Evolutionary conservation across 2,113 vertebrate genomes (phyloP).

Genomic region (Callipepla californica): DNA sequence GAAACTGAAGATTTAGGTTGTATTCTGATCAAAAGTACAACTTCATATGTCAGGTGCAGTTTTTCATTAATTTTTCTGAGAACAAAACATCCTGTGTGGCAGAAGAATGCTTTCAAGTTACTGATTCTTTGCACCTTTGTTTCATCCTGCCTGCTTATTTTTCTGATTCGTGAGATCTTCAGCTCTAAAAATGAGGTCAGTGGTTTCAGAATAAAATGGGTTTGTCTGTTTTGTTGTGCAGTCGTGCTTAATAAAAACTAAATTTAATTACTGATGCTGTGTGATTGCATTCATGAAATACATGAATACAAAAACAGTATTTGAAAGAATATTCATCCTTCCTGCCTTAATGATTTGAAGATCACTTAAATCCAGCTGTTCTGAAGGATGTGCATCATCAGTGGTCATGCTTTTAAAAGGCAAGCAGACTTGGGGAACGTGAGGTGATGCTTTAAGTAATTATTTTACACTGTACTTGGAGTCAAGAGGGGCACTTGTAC

Average conservation of each 20-base stretch:
- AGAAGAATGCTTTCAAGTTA: slow-evolving; percentile 9
- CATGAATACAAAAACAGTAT: not conserved
- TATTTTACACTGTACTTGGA: not conserved
- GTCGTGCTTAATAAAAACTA: slow-evolving; percentile 30
- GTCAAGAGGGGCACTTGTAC: not conserved
- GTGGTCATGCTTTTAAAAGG: not conserved
- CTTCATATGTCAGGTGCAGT: not conserved
- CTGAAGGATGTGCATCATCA: not conserved
- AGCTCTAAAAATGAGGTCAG: not conserved
- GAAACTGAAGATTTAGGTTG: not conserved
- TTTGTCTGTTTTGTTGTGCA: not conserved
- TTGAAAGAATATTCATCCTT: not conserved
- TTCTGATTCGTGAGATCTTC: not conserved
- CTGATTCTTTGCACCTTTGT: not conserved
- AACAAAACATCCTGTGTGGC: not conserved
- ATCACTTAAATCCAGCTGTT: not conserved
- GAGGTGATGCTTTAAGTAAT: not conserved
- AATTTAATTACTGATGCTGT: slow-evolving; percentile 13
- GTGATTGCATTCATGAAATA: not conserved
- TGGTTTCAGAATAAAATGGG: slow-evolving; percentile 24
- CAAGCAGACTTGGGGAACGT: not conserved
- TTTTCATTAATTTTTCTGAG: not conserved
- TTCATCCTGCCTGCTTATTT: not conserved
- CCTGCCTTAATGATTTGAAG: not conserved
- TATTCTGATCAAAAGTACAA: not conserved